phyloP scores from a whole-genome alignment of 53 echinoderm and acorn worm genomes.

The Stichopus horrens region DNA sequence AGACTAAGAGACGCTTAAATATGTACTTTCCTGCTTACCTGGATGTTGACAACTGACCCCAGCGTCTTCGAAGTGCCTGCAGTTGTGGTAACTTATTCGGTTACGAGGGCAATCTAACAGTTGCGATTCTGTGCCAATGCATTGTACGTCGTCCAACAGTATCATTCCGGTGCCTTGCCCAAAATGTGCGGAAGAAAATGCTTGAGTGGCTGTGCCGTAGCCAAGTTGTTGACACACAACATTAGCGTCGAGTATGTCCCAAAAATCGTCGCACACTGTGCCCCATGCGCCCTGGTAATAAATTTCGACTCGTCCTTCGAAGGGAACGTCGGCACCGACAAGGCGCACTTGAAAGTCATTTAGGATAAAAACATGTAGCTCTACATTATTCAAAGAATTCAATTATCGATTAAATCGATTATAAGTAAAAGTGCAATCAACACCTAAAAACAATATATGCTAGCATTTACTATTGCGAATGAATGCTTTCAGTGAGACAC shows the following conservation, averaged over 20 bases:
- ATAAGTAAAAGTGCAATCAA: no score
- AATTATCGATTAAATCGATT: no score
- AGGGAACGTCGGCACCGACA: slow-evolving; percentile 11
- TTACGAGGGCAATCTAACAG: slow-evolving; percentile 39
- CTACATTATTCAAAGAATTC: no score
- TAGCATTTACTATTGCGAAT: no score
- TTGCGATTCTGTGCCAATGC: slow-evolving; percentile 51
- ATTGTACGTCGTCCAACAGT: slow-evolving; percentile 54
- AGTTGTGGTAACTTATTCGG: slow-evolving; percentile 53
- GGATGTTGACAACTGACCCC: slow-evolving; percentile 41
- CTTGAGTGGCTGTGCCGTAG: slow-evolving; percentile 41
- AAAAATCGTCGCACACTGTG: slow-evolving; percentile 60
- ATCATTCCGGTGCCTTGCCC: slow-evolving; percentile 55
- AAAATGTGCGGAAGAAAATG: slow-evolving; percentile 42
- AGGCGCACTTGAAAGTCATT: slow-evolving; percentile 48
- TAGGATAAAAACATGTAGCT: no score
- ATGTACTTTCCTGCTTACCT: slow-evolving; percentile 3
- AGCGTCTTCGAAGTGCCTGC: slow-evolving; percentile 53
- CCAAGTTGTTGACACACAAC: slow-evolving; percentile 64
- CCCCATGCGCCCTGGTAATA: slow-evolving; percentile 55
- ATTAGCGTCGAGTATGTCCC: slow-evolving; percentile 46
- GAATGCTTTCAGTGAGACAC: no score
- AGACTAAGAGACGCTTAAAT: no score
- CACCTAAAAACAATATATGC: no score
- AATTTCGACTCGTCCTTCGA: slow-evolving; percentile 58